A percentile compares a stretch with the other conserved stretches of the same genome.
Conservation (phyloP, 2,113 vertebrate species). For the Channa argus region DNA sequence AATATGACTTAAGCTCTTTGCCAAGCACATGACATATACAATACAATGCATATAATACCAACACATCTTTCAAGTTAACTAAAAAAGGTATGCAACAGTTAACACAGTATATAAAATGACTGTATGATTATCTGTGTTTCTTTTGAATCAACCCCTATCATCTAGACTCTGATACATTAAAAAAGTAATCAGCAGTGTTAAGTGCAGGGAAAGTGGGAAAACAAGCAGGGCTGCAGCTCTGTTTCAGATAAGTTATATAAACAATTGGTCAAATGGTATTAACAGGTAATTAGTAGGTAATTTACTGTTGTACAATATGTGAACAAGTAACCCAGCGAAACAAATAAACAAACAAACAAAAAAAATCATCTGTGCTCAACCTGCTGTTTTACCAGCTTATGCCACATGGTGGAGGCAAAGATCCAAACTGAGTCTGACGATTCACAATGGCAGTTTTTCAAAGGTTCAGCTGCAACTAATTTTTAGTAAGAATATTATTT, state of each 20-base stretch:
- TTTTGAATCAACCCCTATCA: too few relatives aligned
- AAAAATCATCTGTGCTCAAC: neutral
- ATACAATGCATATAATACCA: neutral
- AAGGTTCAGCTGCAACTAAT: neutral
- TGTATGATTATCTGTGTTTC: too few relatives aligned
- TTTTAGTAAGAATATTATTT: neutral
- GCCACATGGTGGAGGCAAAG: constrained; percentile 67
- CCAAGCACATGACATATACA: neutral
- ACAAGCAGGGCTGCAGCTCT: too few relatives aligned
- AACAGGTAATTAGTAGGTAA: neutral
- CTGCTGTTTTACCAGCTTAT: constrained; percentile 33
- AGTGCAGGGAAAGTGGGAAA: too few relatives aligned
- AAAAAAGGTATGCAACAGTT: too few relatives aligned
- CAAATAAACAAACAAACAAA: neutral
- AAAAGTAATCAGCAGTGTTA: neutral
- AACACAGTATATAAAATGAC: too few relatives aligned
- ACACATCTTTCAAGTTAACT: too few relatives aligned
- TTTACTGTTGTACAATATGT: neutral
- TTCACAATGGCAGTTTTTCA: neutral
- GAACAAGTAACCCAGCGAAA: neutral
- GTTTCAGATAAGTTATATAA: too few relatives aligned
- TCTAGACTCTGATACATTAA: too few relatives aligned
- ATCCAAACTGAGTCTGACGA: constrained; percentile 27
- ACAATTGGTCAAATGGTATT: neutral
- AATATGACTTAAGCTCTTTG: neutral